Percentiles rank a stretch among this genome's conserved stretches.
phyloP scores from a whole-genome alignment of 2,888 invertebrate species.

The Phortica magna region DNA sequence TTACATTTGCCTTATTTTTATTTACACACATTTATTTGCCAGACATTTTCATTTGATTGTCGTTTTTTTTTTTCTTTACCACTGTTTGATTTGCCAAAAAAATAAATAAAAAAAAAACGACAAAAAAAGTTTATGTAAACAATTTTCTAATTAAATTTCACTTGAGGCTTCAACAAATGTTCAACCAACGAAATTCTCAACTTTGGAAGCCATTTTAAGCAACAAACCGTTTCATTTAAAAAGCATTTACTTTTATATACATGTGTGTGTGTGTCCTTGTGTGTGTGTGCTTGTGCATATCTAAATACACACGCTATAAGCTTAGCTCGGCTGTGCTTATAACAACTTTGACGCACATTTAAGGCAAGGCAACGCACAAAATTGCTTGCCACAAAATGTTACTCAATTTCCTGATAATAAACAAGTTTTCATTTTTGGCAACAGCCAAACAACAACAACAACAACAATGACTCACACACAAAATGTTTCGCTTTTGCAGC shows the following conservation, averaged over 20 bases:
- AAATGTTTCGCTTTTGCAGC: slow-evolving; percentile 13
- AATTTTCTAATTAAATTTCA: slow-evolving; percentile 71
- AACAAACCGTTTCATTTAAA: slow-evolving; percentile 11
- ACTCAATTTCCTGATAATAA: slow-evolving; percentile 60
- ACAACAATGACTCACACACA: neutral
- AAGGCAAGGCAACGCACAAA: slow-evolving; percentile 23
- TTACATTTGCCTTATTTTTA: neutral
- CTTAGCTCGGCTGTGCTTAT: too few species aligned
- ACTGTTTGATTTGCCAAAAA: too few species aligned
- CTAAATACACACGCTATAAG: neutral
- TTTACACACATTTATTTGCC: neutral
- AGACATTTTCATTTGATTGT: neutral
- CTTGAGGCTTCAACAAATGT: slow-evolving; percentile 45
- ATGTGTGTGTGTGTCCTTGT: slow-evolving; percentile 11
- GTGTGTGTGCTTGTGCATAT: neutral
- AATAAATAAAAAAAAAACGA: neutral
- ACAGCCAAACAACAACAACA: neutral
- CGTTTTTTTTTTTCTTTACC: neutral
- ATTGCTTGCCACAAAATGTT: slow-evolving; percentile 63
- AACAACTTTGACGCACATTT: neutral
- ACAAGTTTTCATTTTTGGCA: slow-evolving; percentile 35
- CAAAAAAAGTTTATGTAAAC: slow-evolving; percentile 66
- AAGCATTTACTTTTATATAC: neutral
- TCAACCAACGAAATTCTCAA: neutral
- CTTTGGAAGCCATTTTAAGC: neutral